phyloP scores from a whole-genome alignment of 1,140 invertebrate genomes.

The Saxidomus purpurata region DNA sequence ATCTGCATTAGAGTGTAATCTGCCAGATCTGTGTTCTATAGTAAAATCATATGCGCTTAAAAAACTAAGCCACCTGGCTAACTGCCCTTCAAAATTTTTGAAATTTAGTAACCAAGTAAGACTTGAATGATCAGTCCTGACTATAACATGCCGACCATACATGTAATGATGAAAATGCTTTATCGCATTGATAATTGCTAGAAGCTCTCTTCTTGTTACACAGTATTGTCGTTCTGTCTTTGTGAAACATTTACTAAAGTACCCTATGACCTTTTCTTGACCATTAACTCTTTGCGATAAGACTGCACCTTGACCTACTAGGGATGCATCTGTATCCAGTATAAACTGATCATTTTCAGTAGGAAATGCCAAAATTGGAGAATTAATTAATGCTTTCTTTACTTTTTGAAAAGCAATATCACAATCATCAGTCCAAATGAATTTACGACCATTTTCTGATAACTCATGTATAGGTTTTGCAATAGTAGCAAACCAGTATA shows the following conservation, averaged over 20 bases:
- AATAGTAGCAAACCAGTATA: constrained; percentile 55
- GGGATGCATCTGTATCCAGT: constrained; percentile 73
- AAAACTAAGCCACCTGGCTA: constrained; percentile 1
- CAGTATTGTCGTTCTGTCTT: constrained; percentile 87
- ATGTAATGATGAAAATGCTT: constrained; percentile 72
- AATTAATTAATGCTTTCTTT: constrained; percentile 52
- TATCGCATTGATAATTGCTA: constrained; percentile 60
- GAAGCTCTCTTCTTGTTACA: constrained; percentile 72
- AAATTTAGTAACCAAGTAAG: background rate
- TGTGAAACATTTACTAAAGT: constrained; percentile 65
- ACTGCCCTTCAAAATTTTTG: background rate
- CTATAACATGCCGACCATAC: constrained; percentile 66
- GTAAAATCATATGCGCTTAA: background rate
- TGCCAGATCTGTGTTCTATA: background rate
- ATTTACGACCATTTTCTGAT: constrained; percentile 43
- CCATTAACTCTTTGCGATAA: constrained; percentile 75
- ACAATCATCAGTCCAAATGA: constrained; percentile 63
- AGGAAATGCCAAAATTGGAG: constrained; percentile 64
- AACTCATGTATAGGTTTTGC: constrained; percentile 61
- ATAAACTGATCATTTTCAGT: constrained; percentile 59
- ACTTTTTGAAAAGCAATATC: constrained; percentile 65
- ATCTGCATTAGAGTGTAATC: background rate
- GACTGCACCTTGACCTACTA: constrained; percentile 73
- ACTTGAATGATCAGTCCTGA: constrained; percentile 69
- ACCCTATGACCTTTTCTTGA: constrained; percentile 71